Conservation (phyloP, 1,140 invertebrate species). For the Solenopsis fugax region DNA sequence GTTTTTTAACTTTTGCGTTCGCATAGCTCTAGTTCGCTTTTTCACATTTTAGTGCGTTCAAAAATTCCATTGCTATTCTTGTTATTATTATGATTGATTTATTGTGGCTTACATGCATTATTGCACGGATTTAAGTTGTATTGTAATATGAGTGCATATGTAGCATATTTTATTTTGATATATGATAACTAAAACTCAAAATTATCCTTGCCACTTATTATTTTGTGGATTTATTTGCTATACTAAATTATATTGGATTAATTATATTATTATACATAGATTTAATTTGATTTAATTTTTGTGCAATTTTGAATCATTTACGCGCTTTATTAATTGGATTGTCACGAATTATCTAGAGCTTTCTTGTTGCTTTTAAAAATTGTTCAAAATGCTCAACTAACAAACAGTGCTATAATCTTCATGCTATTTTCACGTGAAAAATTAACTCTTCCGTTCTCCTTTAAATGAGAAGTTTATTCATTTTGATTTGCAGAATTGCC, state of each 20-base stretch:
- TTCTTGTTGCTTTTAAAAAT: conserved; percentile 25
- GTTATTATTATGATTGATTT: conserved; percentile 32
- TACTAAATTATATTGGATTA: not conserved
- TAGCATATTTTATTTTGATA: not conserved
- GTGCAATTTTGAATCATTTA: conserved; percentile 16
- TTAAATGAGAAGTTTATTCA: conserved; percentile 59
- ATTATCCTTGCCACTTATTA: not conserved
- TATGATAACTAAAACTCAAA: not conserved
- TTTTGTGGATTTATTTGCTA: conserved; percentile 9
- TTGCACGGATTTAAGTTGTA: conserved; percentile 25
- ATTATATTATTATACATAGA: not conserved
- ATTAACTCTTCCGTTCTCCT: not conserved
- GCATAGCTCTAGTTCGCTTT: conserved; percentile 35
- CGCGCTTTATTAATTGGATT: conserved; percentile 47
- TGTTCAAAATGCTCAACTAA: conserved; percentile 58
- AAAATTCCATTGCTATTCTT: conserved; percentile 31
- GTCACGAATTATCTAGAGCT: conserved; percentile 43
- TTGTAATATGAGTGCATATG: not conserved
- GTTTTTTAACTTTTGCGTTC: conserved; percentile 48
- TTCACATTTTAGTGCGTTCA: not conserved
- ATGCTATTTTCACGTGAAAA: not conserved
- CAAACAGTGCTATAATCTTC: conserved; percentile 54
- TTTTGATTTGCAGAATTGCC: conserved; percentile 95
- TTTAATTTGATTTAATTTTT: conserved; percentile 20
- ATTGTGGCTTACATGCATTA: conserved; percentile 7